Percentiles rank a stretch among this genome's conserved stretches.
Conservation (phyloP, 2,888 invertebrate genomes). For the Harpagoxenus sublaevis region DNA sequence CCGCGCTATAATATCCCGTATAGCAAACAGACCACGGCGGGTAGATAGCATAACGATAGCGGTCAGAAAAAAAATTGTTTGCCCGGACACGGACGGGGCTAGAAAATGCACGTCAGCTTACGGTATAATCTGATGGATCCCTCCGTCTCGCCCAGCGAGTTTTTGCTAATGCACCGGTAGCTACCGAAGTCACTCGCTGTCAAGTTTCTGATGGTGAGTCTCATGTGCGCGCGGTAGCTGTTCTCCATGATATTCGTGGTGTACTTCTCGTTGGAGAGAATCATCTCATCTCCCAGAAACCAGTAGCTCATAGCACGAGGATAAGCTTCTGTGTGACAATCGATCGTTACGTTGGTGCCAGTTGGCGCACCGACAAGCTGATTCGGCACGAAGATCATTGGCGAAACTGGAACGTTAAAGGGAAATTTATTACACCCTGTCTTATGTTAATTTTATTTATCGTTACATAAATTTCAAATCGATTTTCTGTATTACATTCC, state of each 20-base stretch:
- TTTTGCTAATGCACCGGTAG: conserved; percentile 97
- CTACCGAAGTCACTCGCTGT: conserved; percentile 95
- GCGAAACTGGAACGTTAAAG: conserved; percentile 90
- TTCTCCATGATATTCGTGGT: conserved; percentile 94
- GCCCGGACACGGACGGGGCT: conserved; percentile 15
- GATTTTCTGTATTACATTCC: not conserved
- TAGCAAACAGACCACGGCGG: conserved; percentile 5
- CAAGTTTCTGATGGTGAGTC: conserved; percentile 94
- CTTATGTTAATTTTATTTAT: not conserved
- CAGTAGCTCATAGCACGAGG: conserved; percentile 97
- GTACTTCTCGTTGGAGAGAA: conserved; percentile 95
- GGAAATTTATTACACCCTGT: conserved; percentile 4
- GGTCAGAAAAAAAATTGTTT: conserved; percentile 23
- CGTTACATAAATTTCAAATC: not conserved
- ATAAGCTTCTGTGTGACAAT: conserved; percentile 97
- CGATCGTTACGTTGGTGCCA: conserved; percentile 96
- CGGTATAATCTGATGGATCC: conserved; percentile 97
- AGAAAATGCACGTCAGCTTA: conserved; percentile 86
- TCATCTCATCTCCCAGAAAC: conserved; percentile 96
- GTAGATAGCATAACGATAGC: conserved; percentile 30
- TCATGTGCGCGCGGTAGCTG: conserved; percentile 96
- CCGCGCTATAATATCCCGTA: conserved; percentile 10
- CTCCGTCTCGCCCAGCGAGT: conserved; percentile 97
- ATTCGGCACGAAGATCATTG: conserved; percentile 98
- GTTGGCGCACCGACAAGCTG: conserved; percentile 96